Evolutionary conservation across 2,113 vertebrate genomes (phyloP).

Genomic region (Psophia crepitans): DNA sequence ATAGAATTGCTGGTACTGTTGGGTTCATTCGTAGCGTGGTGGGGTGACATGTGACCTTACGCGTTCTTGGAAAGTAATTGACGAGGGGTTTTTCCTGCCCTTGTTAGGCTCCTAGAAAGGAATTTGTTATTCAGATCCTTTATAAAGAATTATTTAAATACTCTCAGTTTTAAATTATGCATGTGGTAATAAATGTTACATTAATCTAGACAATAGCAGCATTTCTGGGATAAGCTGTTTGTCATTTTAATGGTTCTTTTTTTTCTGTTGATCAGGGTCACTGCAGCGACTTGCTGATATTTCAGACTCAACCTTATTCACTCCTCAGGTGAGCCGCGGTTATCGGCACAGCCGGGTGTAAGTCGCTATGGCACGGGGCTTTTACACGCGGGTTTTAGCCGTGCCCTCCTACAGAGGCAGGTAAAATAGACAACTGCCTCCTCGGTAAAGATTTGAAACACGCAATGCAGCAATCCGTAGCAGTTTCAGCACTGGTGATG

Average conservation of each 20-base stretch:
- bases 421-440: too few relatives aligned
- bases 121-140: background rate
- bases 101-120: background rate
- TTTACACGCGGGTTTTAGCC: background rate
- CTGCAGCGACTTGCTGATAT: constrained; percentile 92
- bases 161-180: background rate
- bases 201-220: background rate
- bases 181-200: background rate
- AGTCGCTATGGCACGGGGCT: background rate
- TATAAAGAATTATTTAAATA: background rate
- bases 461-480: too few relatives aligned
- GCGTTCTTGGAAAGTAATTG: background rate
- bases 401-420: too few relatives aligned
- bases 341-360: background rate
- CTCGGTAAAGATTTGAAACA: too few relatives aligned
- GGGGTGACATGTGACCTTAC: background rate
- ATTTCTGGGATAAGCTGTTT: background rate
- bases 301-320: constrained; percentile 90
- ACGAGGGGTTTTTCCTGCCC: background rate
- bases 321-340: constrained; percentile 82
- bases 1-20: background rate
- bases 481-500: too few relatives aligned
- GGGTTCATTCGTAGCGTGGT: background rate
- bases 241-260: background rate
- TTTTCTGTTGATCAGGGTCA: constrained; percentile 66